Evolutionary conservation across 1,140 invertebrate genomes (phyloP).

Genomic region (Yoshiicerus persimilis): DNA sequence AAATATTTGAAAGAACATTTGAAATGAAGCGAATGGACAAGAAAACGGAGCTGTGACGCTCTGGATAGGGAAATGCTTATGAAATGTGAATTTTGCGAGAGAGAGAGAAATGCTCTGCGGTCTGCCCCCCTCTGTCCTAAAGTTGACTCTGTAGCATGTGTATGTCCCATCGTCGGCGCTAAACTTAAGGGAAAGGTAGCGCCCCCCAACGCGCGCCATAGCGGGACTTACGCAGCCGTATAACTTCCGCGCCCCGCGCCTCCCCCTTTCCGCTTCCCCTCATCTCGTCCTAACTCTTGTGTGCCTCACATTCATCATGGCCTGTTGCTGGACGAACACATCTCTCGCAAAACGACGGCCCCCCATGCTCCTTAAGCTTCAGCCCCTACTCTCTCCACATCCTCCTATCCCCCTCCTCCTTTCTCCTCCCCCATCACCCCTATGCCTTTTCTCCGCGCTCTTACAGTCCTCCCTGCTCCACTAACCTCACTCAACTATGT

Average conservation of each 20-base stretch:
- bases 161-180: background rate
- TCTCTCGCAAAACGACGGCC: no score
- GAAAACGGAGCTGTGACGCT: background rate
- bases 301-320: background rate
- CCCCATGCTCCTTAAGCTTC: no score
- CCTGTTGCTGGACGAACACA: no score
- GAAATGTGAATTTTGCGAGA: conserved; percentile 5
- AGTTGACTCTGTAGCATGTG: background rate
- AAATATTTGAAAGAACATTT: background rate
- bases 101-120: background rate
- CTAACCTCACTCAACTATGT: no score
- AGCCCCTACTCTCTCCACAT: no score
- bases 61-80: background rate
- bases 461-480: no score
- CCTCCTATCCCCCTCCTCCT: no score
- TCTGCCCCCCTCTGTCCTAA: background rate
- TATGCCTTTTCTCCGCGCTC: no score
- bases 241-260: background rate
- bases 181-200: background rate
- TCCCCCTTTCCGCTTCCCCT: background rate
- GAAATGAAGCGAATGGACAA: background rate
- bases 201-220: no score
- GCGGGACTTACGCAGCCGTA: no score
- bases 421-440: no score
- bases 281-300: background rate